These are phyloP conservation scores for Phylloscopus trochilus DNA, from an alignment of 2,113 vertebrate genomes.

Conservation along the genomic window DNA sequence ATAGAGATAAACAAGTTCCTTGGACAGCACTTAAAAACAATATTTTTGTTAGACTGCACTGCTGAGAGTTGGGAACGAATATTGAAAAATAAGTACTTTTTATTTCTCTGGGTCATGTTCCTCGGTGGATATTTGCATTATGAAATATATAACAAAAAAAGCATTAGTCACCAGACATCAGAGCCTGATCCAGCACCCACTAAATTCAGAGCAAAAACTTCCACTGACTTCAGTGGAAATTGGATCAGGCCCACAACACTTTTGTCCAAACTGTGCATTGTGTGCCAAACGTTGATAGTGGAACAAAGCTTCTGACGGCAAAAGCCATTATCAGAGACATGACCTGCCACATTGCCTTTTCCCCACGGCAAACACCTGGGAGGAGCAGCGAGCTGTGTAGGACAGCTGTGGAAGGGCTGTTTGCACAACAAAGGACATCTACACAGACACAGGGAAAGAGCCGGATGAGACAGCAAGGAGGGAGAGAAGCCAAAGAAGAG, in stretches of 20 bases:
- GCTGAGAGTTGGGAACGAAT: background rate
- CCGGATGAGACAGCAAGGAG: background rate
- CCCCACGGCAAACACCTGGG: background rate
- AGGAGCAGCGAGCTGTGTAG: background rate
- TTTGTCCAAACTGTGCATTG: background rate
- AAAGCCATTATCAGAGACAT: background rate
- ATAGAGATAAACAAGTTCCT: conserved; percentile 16
- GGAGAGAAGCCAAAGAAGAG: background rate
- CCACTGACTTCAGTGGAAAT: background rate
- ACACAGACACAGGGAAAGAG: background rate
- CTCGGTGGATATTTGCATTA: background rate
- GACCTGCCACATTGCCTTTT: background rate
- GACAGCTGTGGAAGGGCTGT: background rate
- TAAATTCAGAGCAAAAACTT: conserved; percentile 16
- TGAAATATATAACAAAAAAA: background rate
- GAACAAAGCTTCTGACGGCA: background rate
- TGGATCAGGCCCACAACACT: background rate
- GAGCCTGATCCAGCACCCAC: background rate
- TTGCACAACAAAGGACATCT: background rate
- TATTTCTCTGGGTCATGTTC: conserved; percentile 7
- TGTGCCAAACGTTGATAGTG: background rate
- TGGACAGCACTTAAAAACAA: conserved; percentile 6
- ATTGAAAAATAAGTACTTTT: conserved; percentile 30
- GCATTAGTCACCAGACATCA: background rate
- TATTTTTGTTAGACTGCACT: conserved; percentile 16